Evolutionary conservation across 1,140 invertebrate genomes (phyloP).

Genomic region (Leptinotarsa undecemlineata): DNA sequence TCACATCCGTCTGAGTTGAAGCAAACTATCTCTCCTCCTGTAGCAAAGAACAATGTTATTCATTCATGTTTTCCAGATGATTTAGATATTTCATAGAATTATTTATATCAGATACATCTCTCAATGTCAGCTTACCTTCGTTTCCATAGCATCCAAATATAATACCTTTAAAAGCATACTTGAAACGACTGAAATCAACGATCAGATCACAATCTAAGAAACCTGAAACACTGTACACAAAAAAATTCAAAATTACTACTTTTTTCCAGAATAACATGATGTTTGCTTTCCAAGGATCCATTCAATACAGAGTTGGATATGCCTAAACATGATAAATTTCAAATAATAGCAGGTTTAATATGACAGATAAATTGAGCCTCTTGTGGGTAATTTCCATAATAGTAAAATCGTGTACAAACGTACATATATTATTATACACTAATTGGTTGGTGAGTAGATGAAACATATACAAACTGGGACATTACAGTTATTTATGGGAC

Average conservation of each 20-base stretch:
- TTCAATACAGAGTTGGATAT: background rate
- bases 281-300: background rate
- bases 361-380: background rate
- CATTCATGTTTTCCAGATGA: no score
- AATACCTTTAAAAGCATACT: slow-evolving; percentile 16
- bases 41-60: no score
- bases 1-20: no score
- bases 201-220: slow-evolving; percentile 13
- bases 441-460: no score
- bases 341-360: background rate
- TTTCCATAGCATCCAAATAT: slow-evolving; percentile 25
- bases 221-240: background rate
- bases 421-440: no score
- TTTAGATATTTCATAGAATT: no score
- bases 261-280: background rate
- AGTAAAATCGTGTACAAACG: background rate
- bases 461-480: no score
- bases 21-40: no score
- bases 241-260: background rate
- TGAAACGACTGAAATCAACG: slow-evolving; percentile 14
- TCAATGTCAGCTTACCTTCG: slow-evolving; percentile 20
- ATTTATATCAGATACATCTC: no score
- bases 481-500: no score
- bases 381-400: background rate
- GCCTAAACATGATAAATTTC: background rate